Base-by-base conservation (phyloP, 2,888 invertebrate genomes). In the Barypeithes pellucidus region DNA sequence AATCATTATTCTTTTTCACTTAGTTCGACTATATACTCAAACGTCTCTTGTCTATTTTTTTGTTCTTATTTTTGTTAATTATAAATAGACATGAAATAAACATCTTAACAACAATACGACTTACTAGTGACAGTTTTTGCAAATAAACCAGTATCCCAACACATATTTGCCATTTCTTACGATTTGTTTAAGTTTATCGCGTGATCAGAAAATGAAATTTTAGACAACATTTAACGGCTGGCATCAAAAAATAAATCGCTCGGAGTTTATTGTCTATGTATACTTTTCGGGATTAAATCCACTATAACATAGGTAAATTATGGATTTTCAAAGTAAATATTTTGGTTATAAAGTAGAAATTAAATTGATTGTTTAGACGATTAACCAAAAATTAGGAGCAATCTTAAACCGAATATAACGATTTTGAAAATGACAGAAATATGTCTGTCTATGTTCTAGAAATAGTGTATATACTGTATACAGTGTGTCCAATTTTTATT, bases 321-420 rank as follows among this genome's bases (percentile, higher is more conserved):
- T 12, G 22, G 22, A n/a, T 50, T 22, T 3, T 12, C 24, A 24
- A 50, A 50, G n/a, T 24, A 50, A 50, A 50, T 50, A 50, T 50
- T 50, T 50, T 50, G 3, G 43, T 43, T 16, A 14, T 43, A 20
- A 47, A 47, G 1, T 18, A 20, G 11, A 16, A 9, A 47, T 29
- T 29, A 47, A 47, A 47, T 47, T 9, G 47, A 11, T 47, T 47
- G 43, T 43, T 43, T 43, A 3, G 7, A 43, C 3, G 3, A 43
- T 14, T 43, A 16, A 2, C 16, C 8, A 12, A 39, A 39, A 2
- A 5, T 36, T 36, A 2, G 12, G 36, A 2, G 4, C 12, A 39
- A 29, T 7, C 1, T 39, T n/a, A 39, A n/a, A 39, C 3, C n/a
- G 1, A 39, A 3, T 12, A 12, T 39, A n/a, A n/a, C 11, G 29